Evolutionary conservation across 2,888 invertebrate genomes (phyloP), one percentile per base, ranked within the genome.

Genomic region (Aphidoletes aphidimyza): DNA sequence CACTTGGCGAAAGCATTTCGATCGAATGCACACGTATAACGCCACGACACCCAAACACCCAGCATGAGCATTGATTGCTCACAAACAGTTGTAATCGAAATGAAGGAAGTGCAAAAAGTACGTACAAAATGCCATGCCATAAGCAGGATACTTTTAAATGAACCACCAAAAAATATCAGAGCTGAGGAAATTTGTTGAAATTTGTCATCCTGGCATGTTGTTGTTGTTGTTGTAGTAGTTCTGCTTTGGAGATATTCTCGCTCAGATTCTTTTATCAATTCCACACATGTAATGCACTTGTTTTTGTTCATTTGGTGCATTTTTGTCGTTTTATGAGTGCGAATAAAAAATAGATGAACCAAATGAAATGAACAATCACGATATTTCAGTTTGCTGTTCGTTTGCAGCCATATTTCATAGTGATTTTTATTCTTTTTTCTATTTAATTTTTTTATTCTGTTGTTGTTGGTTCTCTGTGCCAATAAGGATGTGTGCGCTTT

Each of bases 51-150:
- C 26, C 22, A n/a, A 3, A 19, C n/a, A 30, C 69, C 17, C 69
- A 69, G 69, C 69, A 30, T 69, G 69, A 30, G 14, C 17, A n/a
- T n/a, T n/a, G n/a, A n/a, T n/a, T n/a, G 69, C 14, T 26, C 11
- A 3, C 34, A 14, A 30, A 69, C 14, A 69, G 8, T 26, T 69
- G 14, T 69, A 69, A 69, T 30, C 69, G 54, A 3, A 69, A 34
- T 69, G 14, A 14, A 69, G n/a, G n/a, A 69, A 54, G 54, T 54
- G 54, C 54, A 54, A 54, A 54, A 49, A 49, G 49, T 49, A 19
- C 17, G 49, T 49, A 49, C 49, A 49, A 49, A 49, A 9, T 49
- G 49, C 3, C 19, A 19, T 19, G 49, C 9, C 49, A 54, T 17
- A 26, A 54, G 22, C 26, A 54, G 22, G 26, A 26, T 26, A 54